These are phyloP conservation scores for Rhagologus leucostigma DNA, from an alignment of 2,113 vertebrate genomes.

Conservation along the genomic window DNA sequence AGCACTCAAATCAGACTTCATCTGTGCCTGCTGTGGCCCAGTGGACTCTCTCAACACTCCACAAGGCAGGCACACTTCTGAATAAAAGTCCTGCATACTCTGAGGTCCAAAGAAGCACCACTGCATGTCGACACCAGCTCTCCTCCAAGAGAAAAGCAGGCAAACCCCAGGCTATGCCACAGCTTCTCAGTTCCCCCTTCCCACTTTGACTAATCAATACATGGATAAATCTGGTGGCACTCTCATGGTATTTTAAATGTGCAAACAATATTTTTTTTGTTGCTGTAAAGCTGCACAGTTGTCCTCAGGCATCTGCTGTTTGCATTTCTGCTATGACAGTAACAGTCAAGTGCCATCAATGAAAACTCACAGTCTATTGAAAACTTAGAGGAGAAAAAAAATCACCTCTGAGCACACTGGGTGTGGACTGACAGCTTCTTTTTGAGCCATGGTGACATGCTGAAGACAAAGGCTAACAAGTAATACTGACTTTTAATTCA, in stretches of 20 bases:
- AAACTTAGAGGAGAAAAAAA: constrained; percentile 19
- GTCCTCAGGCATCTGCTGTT: constrained; percentile 4
- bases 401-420: constrained; percentile 27
- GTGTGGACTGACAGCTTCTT: constrained; percentile 44
- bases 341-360: constrained; percentile 50
- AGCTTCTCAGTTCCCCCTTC: neutral
- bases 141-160: neutral
- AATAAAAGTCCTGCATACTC: neutral
- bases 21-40: neutral
- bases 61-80: neutral
- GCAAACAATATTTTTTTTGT: neutral
- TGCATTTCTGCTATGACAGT: constrained; percentile 51
- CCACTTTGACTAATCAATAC: neutral
- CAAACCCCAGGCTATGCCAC: neutral
- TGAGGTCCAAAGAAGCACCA: neutral
- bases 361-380: constrained; percentile 26
- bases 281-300: neutral
- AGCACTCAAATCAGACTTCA: neutral
- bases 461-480: constrained; percentile 53
- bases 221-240: neutral
- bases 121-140: accelerated
- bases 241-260: neutral
- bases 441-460: constrained; percentile 22
- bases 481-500: constrained; percentile 16
- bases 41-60: neutral